Evolutionary conservation across 1,140 invertebrate species (phyloP), one percentile per base, ranked within the genome.

Genomic region (Rhynchophorus ferrugineus): DNA sequence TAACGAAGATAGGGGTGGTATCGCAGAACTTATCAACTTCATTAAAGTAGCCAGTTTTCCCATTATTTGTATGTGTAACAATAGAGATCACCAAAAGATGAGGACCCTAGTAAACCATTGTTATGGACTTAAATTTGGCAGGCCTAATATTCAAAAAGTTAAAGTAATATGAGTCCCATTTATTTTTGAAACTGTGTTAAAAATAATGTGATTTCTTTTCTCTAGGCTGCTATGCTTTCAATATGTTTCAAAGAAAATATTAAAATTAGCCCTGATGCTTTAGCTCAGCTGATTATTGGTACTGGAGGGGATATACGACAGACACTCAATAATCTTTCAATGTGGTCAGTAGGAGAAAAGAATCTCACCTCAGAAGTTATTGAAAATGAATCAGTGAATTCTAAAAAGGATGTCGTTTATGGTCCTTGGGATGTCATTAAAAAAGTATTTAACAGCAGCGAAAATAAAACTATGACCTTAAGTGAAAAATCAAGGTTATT

Each of bases 1-100:
- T 9, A 99, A 99, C 70, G 93, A 99, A 70, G 97, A 99, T 72
- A 79, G 97, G 59, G 96, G 96, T 38, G 97, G 96, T 41, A 78
- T 98, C 36, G 87, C 91, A 70, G 95, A 99, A 75, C 69, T 99
- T 9, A 96, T 99, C 56, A 72, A 73, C 14, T 74, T 99, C 3
- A 98, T 99, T 37, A 99, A 99, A 74, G 74, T 75, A 1, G 80
- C 90, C 0, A 85, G 86, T 42, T 81, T 98, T 42, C 97, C 97
- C 0, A 86, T 99, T 24, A 90, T 99, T 58, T 99, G 95, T 70
- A 98, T 99, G 77, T 99, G 97, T 71, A 99, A 99, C 66, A 96
- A 99, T 73, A 76, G 96, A 50, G 87, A 87, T 66, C 86, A 91
- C 71, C 84, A 80, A 19, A 99, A 99, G 75, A 96, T 99, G 72